These are phyloP conservation scores for Amphimallon solstitiale DNA, from an alignment of 2,888 invertebrate species.

Conservation along the genomic window DNA sequence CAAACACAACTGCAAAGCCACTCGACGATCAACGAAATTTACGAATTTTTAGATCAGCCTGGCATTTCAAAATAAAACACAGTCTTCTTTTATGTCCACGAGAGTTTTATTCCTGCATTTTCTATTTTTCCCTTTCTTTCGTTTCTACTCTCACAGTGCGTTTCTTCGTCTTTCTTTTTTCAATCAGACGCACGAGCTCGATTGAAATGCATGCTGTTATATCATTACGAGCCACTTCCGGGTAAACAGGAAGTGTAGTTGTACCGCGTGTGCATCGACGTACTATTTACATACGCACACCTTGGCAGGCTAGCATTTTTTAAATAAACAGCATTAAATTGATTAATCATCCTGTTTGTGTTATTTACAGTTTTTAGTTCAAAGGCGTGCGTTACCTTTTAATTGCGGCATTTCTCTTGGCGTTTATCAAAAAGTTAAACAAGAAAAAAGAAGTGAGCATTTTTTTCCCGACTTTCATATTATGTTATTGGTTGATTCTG, in stretches of 20 bases:
- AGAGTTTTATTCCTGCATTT: too few species aligned
- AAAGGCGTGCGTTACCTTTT: neutral
- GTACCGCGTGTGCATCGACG: neutral
- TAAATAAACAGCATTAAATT: constrained; percentile 1
- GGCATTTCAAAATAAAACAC: too few species aligned
- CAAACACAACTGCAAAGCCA: neutral
- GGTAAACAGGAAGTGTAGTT: constrained; percentile 10
- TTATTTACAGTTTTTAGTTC: neutral
- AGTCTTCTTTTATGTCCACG: too few species aligned
- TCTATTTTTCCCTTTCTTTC: too few species aligned
- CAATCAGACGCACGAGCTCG: neutral
- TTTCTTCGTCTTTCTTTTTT: neutral
- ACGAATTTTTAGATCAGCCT: constrained; percentile 11
- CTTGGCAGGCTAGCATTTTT: neutral
- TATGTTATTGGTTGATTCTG: too few species aligned
- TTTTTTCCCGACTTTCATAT: too few species aligned
- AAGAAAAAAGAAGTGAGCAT: too few species aligned
- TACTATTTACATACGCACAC: too few species aligned
- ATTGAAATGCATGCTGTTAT: neutral
- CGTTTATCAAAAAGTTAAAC: too few species aligned
- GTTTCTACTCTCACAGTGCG: neutral
- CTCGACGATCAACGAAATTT: constrained; percentile 16
- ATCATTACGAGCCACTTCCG: neutral
- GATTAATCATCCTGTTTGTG: neutral
- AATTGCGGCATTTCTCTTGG: neutral